Evolutionary conservation across 2,888 invertebrate species (phyloP).

Genomic region (Arctia plantaginis): DNA sequence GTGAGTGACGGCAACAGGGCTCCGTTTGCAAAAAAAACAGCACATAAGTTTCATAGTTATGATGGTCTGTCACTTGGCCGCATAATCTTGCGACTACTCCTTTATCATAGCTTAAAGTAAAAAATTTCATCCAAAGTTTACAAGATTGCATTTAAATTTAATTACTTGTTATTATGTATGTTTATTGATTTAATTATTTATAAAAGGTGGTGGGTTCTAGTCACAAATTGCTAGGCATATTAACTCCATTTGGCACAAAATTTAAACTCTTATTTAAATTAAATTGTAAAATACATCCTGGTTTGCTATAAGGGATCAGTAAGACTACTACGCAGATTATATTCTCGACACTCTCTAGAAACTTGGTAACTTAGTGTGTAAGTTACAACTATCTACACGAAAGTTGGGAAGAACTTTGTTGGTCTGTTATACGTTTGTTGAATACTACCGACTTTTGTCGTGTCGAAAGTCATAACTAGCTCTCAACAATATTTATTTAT

Average conservation of each 20-base stretch:
- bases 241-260: too few relatives aligned
- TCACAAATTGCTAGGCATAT: too few relatives aligned
- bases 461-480: conserved; percentile 4
- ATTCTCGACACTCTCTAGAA: not conserved
- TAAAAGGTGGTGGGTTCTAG: too few relatives aligned
- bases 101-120: too few relatives aligned
- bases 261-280: too few relatives aligned
- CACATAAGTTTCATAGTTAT: not conserved
- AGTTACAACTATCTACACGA: not conserved
- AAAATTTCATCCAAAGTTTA: too few relatives aligned
- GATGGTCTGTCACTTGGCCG: not conserved
- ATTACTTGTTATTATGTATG: not conserved
- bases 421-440: conserved; percentile 1
- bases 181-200: too few relatives aligned
- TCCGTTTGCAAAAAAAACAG: not conserved
- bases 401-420: not conserved
- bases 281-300: not conserved
- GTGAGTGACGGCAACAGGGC: not conserved
- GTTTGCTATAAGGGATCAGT: not conserved
- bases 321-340: not conserved
- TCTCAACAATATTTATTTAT: not conserved
- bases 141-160: too few relatives aligned
- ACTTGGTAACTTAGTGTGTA: not conserved
- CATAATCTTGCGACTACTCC: too few relatives aligned
- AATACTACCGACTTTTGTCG: not conserved